Evolutionary conservation across 2,888 invertebrate genomes (phyloP).

Genomic region (Actias luna): DNA sequence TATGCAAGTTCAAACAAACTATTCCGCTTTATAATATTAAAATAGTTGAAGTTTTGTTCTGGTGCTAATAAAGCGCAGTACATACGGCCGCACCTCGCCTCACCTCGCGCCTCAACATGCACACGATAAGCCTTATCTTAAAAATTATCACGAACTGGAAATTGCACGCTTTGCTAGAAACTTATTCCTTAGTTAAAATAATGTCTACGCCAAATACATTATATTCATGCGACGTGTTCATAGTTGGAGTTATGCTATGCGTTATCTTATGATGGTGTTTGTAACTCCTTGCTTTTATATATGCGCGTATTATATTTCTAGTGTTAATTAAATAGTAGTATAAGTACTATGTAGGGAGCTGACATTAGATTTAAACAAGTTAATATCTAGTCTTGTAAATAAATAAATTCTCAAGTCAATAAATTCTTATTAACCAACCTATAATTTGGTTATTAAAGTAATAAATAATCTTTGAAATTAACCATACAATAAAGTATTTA

Average conservation of each 20-base stretch:
- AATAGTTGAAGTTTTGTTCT: not conserved
- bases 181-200: conserved; percentile 24
- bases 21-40: too few species aligned
- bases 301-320: too few species aligned
- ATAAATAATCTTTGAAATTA: too few species aligned
- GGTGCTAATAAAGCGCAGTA: conserved; percentile 20
- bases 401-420: too few species aligned
- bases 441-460: too few species aligned
- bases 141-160: conserved; percentile 33
- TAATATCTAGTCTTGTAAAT: too few species aligned
- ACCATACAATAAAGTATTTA: too few species aligned
- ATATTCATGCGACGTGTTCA: not conserved
- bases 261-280: too few species aligned
- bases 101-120: conserved; percentile 24
- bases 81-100: conserved; percentile 10
- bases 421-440: too few species aligned
- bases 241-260: not conserved
- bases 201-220: not conserved
- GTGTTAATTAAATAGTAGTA: too few species aligned
- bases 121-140: conserved; percentile 29
- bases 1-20: too few species aligned
- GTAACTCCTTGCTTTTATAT: too few species aligned
- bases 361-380: not conserved
- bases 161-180: conserved; percentile 26
- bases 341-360: not conserved